phyloP scores from a whole-genome alignment of 2,888 invertebrate species.

The Drosophila formosana region DNA sequence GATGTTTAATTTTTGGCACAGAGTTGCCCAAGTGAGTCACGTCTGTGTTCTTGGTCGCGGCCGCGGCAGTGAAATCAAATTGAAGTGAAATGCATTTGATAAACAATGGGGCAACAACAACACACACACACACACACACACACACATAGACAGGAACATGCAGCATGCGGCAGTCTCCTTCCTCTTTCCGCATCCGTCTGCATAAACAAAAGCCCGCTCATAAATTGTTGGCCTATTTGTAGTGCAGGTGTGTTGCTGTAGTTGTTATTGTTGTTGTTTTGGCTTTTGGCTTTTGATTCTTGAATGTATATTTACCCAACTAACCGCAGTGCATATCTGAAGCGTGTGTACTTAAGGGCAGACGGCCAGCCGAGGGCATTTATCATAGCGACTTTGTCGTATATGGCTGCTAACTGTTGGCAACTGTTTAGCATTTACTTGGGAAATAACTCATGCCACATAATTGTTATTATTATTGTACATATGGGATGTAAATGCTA shows the following conservation, averaged over 20 bases:
- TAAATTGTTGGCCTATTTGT: constrained; percentile 57
- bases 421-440: constrained; percentile 42
- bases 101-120: constrained; percentile 32
- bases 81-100: constrained; percentile 63
- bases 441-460: constrained; percentile 17
- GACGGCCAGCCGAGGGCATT: constrained; percentile 48
- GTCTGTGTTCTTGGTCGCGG: constrained; percentile 66
- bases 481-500: constrained; percentile 4
- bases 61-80: constrained; percentile 70
- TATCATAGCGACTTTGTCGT: constrained; percentile 38
- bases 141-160: constrained; percentile 25
- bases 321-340: constrained; percentile 31
- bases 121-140: constrained; percentile 1
- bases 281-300: constrained; percentile 13
- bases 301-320: constrained; percentile 38
- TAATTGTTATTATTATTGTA: constrained; percentile 10
- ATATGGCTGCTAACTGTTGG: constrained; percentile 52
- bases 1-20: constrained; percentile 62
- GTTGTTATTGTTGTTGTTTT: constrained; percentile 13
- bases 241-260: constrained; percentile 41
- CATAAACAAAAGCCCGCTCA: constrained; percentile 47
- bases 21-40: constrained; percentile 26
- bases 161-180: constrained; percentile 19
- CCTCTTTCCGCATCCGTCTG: not conserved
- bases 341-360: constrained; percentile 39